Conservation (phyloP, 2,797 vertebrate genomes). For the Diplodus sargus region DNA sequence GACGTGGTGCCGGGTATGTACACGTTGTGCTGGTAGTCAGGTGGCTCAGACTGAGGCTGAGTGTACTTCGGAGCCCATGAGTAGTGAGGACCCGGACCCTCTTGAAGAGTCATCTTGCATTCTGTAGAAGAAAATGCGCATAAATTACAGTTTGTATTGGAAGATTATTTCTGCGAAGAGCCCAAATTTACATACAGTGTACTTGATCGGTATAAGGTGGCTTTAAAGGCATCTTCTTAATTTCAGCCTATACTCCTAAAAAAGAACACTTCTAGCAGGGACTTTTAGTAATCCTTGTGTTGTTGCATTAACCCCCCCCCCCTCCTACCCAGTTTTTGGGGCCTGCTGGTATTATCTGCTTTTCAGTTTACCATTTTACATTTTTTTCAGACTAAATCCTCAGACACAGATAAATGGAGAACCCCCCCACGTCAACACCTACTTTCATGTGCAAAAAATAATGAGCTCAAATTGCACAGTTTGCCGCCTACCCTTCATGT, state of each 20-base stretch:
- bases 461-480: constrained; percentile 21
- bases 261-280: constrained; percentile 45
- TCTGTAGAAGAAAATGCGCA: constrained; percentile 77
- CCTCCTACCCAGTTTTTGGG: constrained; percentile 21
- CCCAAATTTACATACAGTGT: constrained; percentile 58
- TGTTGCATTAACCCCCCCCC: constrained; percentile 50
- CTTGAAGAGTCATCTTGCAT: constrained; percentile 85
- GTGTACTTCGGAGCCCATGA: constrained; percentile 87
- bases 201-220: constrained; percentile 54
- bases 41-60: constrained; percentile 79
- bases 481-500: constrained; percentile 73
- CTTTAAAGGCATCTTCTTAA: constrained; percentile 53
- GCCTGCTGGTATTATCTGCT: constrained; percentile 54
- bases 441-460: constrained; percentile 30
- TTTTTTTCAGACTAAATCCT: constrained; percentile 57
- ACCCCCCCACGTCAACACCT: not conserved
- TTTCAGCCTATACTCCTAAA: constrained; percentile 37
- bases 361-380: constrained; percentile 55
- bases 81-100: constrained; percentile 73
- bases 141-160: constrained; percentile 52
- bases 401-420: constrained; percentile 21
- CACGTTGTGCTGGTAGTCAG: constrained; percentile 92
- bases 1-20: constrained; percentile 90
- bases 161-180: constrained; percentile 57
- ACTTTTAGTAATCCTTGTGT: constrained; percentile 61